Evolutionary conservation across 2,113 vertebrate species (phyloP).

Genomic region (Hemibagrus wyckioides): DNA sequence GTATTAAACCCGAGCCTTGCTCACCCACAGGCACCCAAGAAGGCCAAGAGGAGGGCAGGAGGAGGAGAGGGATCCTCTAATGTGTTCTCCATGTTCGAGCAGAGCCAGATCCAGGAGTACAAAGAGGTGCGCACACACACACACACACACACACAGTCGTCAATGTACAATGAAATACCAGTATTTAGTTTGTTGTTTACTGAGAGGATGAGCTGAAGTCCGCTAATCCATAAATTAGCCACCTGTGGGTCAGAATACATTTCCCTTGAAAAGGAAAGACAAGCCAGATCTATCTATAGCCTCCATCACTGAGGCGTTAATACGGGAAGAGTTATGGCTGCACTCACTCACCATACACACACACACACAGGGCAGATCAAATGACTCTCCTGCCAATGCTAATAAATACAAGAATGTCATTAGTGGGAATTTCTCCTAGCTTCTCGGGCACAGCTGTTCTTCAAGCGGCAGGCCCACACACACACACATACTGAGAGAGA

Average conservation of each 20-base stretch:
- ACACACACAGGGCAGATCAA: not conserved
- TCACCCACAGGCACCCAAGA: slow-evolving; percentile 83
- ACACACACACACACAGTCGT: not conserved
- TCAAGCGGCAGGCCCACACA: slow-evolving; percentile 38
- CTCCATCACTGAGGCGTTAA: not conserved
- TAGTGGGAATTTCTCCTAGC: slow-evolving; percentile 55
- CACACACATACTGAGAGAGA: slow-evolving; percentile 16
- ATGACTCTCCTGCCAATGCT: slow-evolving; percentile 35
- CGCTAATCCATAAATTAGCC: not conserved
- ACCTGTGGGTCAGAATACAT: not conserved
- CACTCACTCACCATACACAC: not conserved
- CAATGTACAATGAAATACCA: not conserved
- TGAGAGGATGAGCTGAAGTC: not conserved
- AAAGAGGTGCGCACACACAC: slow-evolving; percentile 77
- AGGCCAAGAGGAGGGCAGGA: slow-evolving; percentile 86
- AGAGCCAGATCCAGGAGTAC: slow-evolving; percentile 96
- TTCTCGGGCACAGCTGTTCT: slow-evolving; percentile 61
- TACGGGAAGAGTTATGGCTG: not conserved
- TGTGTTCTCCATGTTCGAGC: slow-evolving; percentile 95
- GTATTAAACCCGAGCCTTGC: not conserved
- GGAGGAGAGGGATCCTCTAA: slow-evolving; percentile 84
- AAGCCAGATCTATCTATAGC: slow-evolving; percentile 30
- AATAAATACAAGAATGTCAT: slow-evolving; percentile 58
- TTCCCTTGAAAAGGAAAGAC: slow-evolving; percentile 20
- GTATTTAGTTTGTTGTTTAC: not conserved